Evolutionary conservation across 2,888 invertebrate species (phyloP), one percentile per base, ranked within the genome.

Genomic region (Tenthredo notha): DNA sequence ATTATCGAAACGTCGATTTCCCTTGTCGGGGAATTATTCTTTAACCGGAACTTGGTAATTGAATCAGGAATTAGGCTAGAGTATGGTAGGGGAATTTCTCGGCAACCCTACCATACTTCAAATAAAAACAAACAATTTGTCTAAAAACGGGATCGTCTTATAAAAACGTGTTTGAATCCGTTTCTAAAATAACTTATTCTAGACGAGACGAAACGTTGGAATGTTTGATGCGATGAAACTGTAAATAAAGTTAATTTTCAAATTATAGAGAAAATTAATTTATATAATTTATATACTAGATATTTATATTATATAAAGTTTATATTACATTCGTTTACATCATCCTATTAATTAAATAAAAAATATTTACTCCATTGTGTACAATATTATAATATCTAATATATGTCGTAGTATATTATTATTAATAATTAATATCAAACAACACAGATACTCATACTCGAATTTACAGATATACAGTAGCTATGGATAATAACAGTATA

Each of bases 61-160:
- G 74, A 74, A 74, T 74, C 37, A 74, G 47, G 29, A 77, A 77
- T 77, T 47, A 50, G 50, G 40, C n/a, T 37, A 43, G 72, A 40
- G n/a, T 40, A 10, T n/a, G 10, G 18, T 50, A 47, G 29, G 29
- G 29, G 12, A 3, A 77, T 29, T 33, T 29, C 50, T 18, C 75
- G 75, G 7, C 50, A 18, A 50, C 77, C 77, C 77, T 77, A 0
- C 18, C 15, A 12, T 50, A n/a, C 29, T 54, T 29, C 29, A 21
- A 74, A 74, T 74, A n/a, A 74, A 70, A 74, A 74, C 43, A 74
- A 74, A 74, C 74, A 74, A 74, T 74, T 43, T 74, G 18, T 77
- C 77, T 50, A 50, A 50, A 77, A 77, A 77, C 25, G 50, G 47
- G 47, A 77, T 47, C 50, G 47, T 15, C 33, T 9, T 77, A 29